phyloP scores from a whole-genome alignment of 1,140 invertebrate genomes.

The Drosophila mauritiana region DNA sequence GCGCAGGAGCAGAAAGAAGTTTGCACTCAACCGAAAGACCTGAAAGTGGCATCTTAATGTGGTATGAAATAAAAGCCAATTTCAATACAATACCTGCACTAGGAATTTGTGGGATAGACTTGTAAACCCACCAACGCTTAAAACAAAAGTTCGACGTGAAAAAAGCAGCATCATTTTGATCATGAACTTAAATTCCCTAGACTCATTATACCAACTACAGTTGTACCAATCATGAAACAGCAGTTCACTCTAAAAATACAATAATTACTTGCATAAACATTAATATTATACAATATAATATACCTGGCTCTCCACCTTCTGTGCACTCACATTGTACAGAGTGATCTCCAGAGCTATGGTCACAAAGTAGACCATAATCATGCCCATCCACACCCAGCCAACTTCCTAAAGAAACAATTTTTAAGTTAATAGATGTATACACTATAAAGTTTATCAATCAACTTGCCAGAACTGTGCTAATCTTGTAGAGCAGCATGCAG shows the following conservation, averaged over 20 bases:
- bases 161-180: conserved; percentile 69
- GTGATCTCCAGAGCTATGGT: conserved; percentile 68
- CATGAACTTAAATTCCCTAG: conserved; percentile 63
- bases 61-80: not conserved
- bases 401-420: conserved; percentile 39
- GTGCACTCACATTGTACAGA: conserved; percentile 66
- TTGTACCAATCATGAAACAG: conserved; percentile 66
- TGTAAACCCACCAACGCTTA: conserved; percentile 73
- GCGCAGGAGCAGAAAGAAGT: conserved; percentile 68
- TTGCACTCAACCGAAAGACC: conserved; percentile 73
- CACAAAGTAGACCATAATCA: conserved; percentile 71
- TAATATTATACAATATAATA: not conserved
- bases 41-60: not conserved
- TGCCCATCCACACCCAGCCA: conserved; percentile 60
- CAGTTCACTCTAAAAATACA: conserved; percentile 50
- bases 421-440: not conserved
- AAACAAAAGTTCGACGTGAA: conserved; percentile 39
- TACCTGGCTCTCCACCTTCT: conserved; percentile 64
- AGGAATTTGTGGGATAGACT: conserved; percentile 68
- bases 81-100: conserved; percentile 44
- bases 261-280: not conserved
- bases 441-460: not conserved
- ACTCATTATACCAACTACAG: conserved; percentile 70
- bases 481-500: conserved; percentile 74
- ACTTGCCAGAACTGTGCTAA: conserved; percentile 63